A percentile compares a stretch with the other conserved stretches of the same genome.
Evolutionary conservation across 2,888 invertebrate species (phyloP).

Genomic region (Gymnosoma rotundatum): DNA sequence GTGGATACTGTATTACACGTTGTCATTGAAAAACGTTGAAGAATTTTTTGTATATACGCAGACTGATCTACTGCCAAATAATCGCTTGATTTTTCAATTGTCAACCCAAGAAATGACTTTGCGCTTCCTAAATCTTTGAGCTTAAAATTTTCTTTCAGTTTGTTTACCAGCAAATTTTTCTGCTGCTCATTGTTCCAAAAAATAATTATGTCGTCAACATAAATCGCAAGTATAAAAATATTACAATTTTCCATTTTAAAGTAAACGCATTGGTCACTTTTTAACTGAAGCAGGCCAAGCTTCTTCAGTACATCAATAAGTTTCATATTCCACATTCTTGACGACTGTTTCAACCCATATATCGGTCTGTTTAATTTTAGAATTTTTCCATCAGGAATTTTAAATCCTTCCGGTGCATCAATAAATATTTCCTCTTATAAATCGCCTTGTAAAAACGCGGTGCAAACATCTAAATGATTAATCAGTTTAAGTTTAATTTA

Average conservation of each 20-base stretch:
- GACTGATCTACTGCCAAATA: too few relatives aligned
- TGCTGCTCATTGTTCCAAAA: too few relatives aligned
- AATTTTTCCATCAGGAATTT: neutral
- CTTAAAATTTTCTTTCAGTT: too few relatives aligned
- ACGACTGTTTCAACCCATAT: neutral
- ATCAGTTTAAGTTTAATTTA: neutral
- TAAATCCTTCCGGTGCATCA: neutral
- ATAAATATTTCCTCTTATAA: neutral
- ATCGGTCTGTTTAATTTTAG: conserved; percentile 10
- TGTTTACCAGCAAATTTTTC: too few relatives aligned
- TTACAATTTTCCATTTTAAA: too few relatives aligned
- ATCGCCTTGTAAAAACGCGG: too few relatives aligned
- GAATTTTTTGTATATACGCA: conserved; percentile 28
- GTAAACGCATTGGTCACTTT: too few relatives aligned
- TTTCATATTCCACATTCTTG: neutral
- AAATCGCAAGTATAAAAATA: too few relatives aligned
- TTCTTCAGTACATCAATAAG: too few relatives aligned
- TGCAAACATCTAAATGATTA: neutral
- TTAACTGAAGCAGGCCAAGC: too few relatives aligned
- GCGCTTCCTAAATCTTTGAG: conserved; percentile 11
- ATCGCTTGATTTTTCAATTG: too few relatives aligned
- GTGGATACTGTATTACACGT: conserved; percentile 38
- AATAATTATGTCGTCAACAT: too few relatives aligned
- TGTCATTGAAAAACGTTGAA: conserved; percentile 39
- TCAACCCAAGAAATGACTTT: conserved; percentile 4